These are phyloP conservation scores for Zootoca vivipara DNA, from an alignment of 2,113 vertebrate genomes.

Conservation along the genomic window DNA sequence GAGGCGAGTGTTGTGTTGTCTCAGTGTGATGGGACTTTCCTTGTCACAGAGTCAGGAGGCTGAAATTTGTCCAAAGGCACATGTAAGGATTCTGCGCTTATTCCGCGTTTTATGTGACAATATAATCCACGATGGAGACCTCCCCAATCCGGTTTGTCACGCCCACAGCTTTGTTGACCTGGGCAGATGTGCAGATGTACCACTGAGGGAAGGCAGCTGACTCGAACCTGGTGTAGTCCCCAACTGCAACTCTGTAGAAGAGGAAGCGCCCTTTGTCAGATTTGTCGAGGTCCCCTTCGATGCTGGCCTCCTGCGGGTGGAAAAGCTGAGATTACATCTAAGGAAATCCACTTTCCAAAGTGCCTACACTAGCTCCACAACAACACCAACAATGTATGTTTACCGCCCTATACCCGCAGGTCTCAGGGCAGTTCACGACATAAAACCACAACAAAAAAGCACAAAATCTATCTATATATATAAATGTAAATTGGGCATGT, in stretches of 20 bases:
- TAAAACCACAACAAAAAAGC: too few relatives aligned
- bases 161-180: not conserved
- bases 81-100: not conserved
- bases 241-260: not conserved
- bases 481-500: too few relatives aligned
- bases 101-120: not conserved
- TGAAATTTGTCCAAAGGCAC: too few relatives aligned
- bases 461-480: too few relatives aligned
- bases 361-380: too few relatives aligned
- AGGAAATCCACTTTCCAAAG: too few relatives aligned
- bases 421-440: too few relatives aligned
- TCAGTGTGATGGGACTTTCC: too few relatives aligned
- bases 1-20: too few relatives aligned
- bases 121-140: not conserved
- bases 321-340: not conserved
- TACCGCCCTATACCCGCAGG: too few relatives aligned
- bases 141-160: not conserved
- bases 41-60: not conserved
- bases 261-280: slow-evolving; percentile 6
- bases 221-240: not conserved
- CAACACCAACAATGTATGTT: too few relatives aligned
- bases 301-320: not conserved
- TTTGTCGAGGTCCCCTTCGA: not conserved
- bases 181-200: slow-evolving; percentile 10
- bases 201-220: not conserved